Base-by-base conservation (phyloP, 2,888 invertebrate species). In the Apamea sordens region DNA sequence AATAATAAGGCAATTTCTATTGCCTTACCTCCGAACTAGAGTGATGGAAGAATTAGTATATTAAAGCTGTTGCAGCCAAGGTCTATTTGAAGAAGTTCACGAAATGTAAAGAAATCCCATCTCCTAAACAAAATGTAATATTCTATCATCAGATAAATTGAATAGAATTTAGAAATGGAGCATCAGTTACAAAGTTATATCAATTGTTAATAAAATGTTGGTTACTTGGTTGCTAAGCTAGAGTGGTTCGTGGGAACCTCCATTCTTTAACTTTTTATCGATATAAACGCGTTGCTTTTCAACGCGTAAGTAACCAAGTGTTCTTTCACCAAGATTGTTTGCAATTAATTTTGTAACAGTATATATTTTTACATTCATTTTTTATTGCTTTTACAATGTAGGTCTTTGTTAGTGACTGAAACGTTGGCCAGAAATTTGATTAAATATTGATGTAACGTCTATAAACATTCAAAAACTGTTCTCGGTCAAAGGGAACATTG, bases 201-300 rank as follows among this genome's bases (percentile, higher is more conserved):
- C 53, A 47, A 10, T 70, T 67, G 61, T 61, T 47, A 73, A 24
- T 76, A 63, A n/a, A 65, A 77, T 85, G 65, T 68, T 81, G 81
- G 73, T 81, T 81, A 65, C 53, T 72, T 28, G n/a, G 65, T 59
- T 68, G 32, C 41, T 50, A 50, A 61, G 67, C n/a, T 67, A 67
- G n/a, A 76, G 73, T 81, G 61, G 64, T 56, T 44, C 82, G 84
- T 82, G 85, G 78, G 85, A 84, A 84, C 65, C 7, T 64, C 24
- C 15, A 77, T 84, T 81, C 18, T 81, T 81, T 28, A 32, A 44
- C 47, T 73, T 84, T 73, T 69, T 73, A 63, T 73, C 56, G 64
- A 65, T 77, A 67, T 70, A 41, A 63, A 65, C 24, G 56, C 44
- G 47, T 70, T 68, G 44, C 47, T 77, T 59, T 70, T 73, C 61